Conservation (phyloP, 2,797 vertebrate genomes). For the Tiaroga cobitis region DNA sequence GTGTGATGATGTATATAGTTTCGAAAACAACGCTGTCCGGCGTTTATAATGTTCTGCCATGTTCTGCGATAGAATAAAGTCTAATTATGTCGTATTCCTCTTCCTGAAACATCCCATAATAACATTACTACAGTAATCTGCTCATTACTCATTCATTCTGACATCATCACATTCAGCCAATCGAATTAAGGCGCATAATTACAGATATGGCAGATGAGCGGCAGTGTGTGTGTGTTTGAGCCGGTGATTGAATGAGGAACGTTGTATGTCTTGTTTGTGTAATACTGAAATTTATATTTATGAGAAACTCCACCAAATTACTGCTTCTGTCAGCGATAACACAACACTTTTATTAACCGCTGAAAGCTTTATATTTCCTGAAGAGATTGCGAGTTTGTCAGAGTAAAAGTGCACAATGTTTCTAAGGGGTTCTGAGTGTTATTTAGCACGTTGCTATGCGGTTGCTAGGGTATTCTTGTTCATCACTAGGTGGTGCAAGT, state of each 20-base stretch:
- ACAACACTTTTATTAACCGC: background rate
- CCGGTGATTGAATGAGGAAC: background rate
- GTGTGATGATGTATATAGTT: background rate
- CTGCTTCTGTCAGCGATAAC: conserved; percentile 6
- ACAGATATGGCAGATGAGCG: conserved; percentile 35
- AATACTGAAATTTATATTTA: background rate
- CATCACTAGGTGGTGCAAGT: background rate
- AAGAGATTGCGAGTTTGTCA: background rate
- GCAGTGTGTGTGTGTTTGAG: conserved; percentile 12
- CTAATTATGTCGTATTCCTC: conserved; percentile 38
- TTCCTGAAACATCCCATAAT: conserved; percentile 77
- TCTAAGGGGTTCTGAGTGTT: background rate
- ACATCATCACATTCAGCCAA: conserved; percentile 74
- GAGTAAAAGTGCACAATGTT: background rate
- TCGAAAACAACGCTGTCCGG: background rate
- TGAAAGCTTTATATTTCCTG: background rate
- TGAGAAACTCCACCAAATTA: background rate
- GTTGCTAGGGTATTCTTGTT: background rate
- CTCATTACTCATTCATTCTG: conserved; percentile 78
- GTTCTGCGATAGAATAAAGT: conserved; percentile 4
- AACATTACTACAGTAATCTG: conserved; percentile 68
- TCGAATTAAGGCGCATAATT: conserved; percentile 72
- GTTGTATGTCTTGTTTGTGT: background rate
- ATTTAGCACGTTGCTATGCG: background rate
- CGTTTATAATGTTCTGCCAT: conserved; percentile 1